These are phyloP conservation scores for Motacilla tschutschensis DNA, from an alignment of 2,113 vertebrate genomes.

Conservation along the genomic window DNA sequence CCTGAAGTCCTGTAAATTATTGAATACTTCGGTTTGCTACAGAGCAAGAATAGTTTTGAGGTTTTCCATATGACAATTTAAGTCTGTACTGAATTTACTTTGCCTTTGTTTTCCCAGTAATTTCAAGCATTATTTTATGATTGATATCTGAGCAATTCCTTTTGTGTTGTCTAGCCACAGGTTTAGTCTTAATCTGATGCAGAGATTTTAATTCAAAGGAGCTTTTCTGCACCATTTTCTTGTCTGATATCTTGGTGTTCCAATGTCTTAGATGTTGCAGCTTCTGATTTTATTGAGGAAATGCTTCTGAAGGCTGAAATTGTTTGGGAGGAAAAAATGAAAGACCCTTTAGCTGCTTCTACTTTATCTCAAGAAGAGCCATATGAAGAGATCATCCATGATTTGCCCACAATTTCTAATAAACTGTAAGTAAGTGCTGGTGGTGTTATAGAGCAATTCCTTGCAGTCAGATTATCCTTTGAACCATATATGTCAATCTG, in stretches of 20 bases:
- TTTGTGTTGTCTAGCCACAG: background rate
- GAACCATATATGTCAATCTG: background rate
- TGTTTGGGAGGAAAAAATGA: constrained; percentile 79
- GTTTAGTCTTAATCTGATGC: background rate
- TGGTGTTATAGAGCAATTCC: background rate
- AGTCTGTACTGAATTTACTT: background rate
- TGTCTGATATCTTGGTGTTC: background rate
- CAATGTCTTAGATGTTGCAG: constrained; percentile 79
- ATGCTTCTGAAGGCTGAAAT: constrained; percentile 85
- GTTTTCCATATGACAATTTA: background rate
- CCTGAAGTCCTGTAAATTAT: background rate
- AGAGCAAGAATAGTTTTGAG: background rate
- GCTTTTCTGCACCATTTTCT: background rate
- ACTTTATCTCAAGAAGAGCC: constrained; percentile 74
- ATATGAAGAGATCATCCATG: constrained; percentile 79
- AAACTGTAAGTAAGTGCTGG: constrained; percentile 85
- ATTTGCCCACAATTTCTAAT: constrained; percentile 74
- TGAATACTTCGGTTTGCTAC: background rate
- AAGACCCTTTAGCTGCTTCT: constrained; percentile 66
- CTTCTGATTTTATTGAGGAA: constrained; percentile 82
- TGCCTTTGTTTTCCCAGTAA: background rate
- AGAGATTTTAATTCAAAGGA: background rate
- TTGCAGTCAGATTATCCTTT: background rate
- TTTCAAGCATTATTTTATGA: background rate
- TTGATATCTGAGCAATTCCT: background rate